Percentiles rank a stretch among this genome's conserved stretches.
Conservation (phyloP, 1,140 invertebrate genomes). For the Mizuhopecten yessoensis region DNA sequence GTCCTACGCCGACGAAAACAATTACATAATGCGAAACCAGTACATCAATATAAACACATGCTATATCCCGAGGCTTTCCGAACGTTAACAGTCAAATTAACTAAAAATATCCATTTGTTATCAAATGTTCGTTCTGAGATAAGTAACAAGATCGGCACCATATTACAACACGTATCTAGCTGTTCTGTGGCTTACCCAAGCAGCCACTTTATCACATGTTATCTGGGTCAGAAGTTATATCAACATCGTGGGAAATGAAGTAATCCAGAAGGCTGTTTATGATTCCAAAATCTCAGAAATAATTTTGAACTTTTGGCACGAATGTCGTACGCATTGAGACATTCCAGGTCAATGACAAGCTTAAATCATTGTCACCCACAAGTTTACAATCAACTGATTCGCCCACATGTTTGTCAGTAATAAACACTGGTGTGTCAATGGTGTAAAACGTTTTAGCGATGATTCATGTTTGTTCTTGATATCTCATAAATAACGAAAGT, state of each 20-base stretch:
- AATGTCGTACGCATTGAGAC: neutral
- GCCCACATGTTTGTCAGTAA: neutral
- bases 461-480: neutral
- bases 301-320: constrained; percentile 8
- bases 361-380: constrained; percentile 26
- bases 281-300: neutral
- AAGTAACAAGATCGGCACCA: neutral
- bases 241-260: neutral
- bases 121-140: neutral
- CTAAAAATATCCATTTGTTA: neutral
- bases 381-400: neutral
- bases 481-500: neutral
- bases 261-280: neutral
- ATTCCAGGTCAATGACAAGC: constrained; percentile 1
- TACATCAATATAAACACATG: constrained; percentile 7
- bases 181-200: neutral
- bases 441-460: neutral
- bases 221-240: neutral
- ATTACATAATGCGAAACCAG: neutral
- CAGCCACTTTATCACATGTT: neutral
- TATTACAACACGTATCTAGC: neutral
- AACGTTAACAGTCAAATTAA: neutral
- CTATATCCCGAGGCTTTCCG: neutral
- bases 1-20: neutral
- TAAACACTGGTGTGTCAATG: neutral